Conservation (phyloP, 92 coral and sea anemone species). For the Epizoanthus rinbou region DNA sequence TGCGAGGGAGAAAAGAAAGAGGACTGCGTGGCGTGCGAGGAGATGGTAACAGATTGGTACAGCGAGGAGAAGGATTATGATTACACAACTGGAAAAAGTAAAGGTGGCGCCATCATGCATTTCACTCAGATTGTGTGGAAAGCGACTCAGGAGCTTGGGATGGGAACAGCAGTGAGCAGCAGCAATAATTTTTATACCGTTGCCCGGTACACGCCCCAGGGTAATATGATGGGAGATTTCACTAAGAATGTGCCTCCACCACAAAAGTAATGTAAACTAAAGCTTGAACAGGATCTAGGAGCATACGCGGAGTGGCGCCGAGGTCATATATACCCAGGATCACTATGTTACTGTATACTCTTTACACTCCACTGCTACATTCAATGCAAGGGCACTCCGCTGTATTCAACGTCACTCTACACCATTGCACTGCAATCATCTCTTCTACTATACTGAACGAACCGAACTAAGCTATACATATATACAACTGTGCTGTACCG, state of each 20-base stretch:
- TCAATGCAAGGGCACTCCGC: too few relatives aligned
- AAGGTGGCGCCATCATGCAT: neutral
- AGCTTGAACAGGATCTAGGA: too few relatives aligned
- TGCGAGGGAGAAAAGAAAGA: constrained; percentile 23
- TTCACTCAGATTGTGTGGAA: constrained; percentile 59
- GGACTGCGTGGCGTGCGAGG: constrained; percentile 39
- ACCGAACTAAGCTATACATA: too few relatives aligned
- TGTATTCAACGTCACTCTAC: too few relatives aligned
- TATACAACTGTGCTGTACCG: too few relatives aligned
- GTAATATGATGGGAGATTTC: constrained; percentile 32
- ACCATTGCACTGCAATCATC: too few relatives aligned
- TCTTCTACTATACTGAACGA: too few relatives aligned
- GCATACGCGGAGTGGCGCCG: too few relatives aligned
- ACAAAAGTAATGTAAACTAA: neutral
- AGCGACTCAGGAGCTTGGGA: constrained; percentile 38
- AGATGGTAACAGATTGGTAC: constrained; percentile 46
- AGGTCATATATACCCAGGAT: too few relatives aligned
- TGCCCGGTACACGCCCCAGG: constrained; percentile 53
- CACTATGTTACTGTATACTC: too few relatives aligned
- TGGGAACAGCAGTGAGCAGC: constrained; percentile 46
- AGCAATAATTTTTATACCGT: constrained; percentile 38
- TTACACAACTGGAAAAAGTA: constrained; percentile 24
- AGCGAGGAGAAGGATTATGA: constrained; percentile 42
- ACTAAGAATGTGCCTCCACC: constrained; percentile 7
- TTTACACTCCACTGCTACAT: too few relatives aligned